Conservation (phyloP, 2,113 vertebrate species). For the Psilopogon haemacephalus region DNA sequence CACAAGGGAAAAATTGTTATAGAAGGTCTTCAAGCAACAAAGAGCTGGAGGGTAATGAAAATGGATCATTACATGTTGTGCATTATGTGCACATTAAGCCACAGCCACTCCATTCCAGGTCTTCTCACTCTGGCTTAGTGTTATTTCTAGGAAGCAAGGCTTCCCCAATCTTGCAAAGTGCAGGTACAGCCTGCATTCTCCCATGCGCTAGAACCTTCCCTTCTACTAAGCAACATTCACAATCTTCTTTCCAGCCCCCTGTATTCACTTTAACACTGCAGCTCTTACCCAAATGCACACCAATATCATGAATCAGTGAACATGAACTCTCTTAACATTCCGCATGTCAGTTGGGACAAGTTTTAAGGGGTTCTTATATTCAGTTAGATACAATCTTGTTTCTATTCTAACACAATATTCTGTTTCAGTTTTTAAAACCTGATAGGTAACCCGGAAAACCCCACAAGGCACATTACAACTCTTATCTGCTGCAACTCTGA, state of each 20-base stretch:
- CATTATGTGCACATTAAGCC: not conserved
- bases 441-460: not conserved
- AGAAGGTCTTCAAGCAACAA: not conserved
- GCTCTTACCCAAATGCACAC: not conserved
- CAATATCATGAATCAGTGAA: not conserved
- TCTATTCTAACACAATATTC: not conserved
- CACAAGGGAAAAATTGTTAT: not conserved
- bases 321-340: not conserved
- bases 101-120: not conserved
- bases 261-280: not conserved
- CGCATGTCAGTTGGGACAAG: fast-evolving
- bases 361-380: not conserved
- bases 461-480: not conserved
- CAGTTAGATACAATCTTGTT: not conserved
- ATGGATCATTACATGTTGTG: not conserved
- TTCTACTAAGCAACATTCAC: not conserved
- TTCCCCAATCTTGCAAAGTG: not conserved
- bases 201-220: not conserved
- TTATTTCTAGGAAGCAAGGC: not conserved
- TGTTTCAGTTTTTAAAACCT: not conserved
- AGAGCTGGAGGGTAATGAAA: not conserved
- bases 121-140: not conserved
- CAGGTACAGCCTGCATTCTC: not conserved
- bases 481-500: not conserved
- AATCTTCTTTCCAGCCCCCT: not conserved